Percentiles rank a stretch among this genome's conserved stretches.
Evolutionary conservation across 2,113 vertebrate species (phyloP).

Genomic region (Oreotrochilus melanogaster): DNA sequence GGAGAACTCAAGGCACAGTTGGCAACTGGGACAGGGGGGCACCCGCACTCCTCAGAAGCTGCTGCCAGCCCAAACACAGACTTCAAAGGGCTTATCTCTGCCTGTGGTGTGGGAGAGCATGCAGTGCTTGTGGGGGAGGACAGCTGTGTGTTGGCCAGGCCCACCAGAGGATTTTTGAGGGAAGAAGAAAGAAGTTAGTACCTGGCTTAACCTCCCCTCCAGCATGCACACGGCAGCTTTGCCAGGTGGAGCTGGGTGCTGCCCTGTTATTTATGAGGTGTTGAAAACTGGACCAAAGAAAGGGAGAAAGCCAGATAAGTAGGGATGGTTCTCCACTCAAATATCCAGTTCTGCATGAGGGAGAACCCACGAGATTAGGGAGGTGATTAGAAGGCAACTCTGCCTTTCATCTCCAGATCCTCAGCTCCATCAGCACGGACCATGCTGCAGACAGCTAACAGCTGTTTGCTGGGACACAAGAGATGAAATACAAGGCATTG

Average conservation of each 20-base stretch:
- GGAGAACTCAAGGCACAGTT: background rate
- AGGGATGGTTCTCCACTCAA: background rate
- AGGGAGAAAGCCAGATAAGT: background rate
- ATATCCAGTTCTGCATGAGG: background rate
- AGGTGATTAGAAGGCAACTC: background rate
- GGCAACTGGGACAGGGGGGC: background rate
- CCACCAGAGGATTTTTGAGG: background rate
- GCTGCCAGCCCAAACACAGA: background rate
- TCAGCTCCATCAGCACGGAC: background rate
- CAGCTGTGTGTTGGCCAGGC: slow-evolving; percentile 7
- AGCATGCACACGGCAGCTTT: background rate
- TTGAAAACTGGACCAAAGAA: background rate
- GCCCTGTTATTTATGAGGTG: background rate
- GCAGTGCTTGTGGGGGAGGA: background rate
- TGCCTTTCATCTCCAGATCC: background rate
- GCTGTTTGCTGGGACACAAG: background rate
- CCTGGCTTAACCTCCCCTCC: background rate
- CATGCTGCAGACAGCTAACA: background rate
- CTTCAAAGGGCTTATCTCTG: slow-evolving; percentile 48
- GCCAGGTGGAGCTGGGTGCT: background rate
- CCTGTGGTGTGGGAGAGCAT: background rate
- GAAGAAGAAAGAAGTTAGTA: background rate
- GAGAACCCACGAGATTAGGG: background rate
- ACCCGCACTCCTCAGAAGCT: background rate
- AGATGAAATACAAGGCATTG: background rate